phyloP scores from a whole-genome alignment of 2,113 vertebrate genomes.

The Epinephelus lanceolatus region DNA sequence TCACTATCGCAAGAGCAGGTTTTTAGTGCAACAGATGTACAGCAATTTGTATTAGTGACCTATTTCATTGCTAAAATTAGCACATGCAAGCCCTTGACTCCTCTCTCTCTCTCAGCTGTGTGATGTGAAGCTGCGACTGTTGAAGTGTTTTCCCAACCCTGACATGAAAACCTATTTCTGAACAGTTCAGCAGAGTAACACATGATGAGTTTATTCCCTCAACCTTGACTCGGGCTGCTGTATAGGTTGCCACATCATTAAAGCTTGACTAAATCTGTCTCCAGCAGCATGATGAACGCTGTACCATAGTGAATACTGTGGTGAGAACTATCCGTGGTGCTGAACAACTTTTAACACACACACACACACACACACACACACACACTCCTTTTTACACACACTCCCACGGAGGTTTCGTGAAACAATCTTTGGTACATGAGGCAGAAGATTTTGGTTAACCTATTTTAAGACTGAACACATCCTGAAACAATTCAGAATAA shows the following conservation, averaged over 20 bases:
- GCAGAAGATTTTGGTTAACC: not conserved
- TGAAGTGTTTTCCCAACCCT: constrained; percentile 7
- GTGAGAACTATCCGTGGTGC: constrained; percentile 70
- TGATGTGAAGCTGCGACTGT: not conserved
- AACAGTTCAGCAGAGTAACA: not conserved
- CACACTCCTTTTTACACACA: constrained; percentile 6
- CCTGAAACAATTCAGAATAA: constrained; percentile 30
- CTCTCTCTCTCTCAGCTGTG: not conserved
- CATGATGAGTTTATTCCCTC: not conserved
- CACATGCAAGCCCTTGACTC: not conserved
- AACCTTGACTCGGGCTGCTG: not conserved
- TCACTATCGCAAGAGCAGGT: constrained; percentile 24
- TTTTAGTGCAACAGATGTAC: constrained; percentile 32
- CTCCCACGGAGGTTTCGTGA: not conserved
- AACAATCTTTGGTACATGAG: not conserved
- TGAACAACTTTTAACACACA: constrained; percentile 47
- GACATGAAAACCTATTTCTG: not conserved
- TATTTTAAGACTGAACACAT: constrained; percentile 9
- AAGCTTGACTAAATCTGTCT: not conserved
- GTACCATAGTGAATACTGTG: not conserved
- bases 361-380: constrained; percentile 1
- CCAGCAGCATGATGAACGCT: not conserved
- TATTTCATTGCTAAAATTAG: constrained; percentile 55
- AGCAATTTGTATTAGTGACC: constrained; percentile 57
- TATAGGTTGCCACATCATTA: not conserved